Evolutionary conservation across 2,113 vertebrate genomes (phyloP).

Genomic region (Rana temporaria): DNA sequence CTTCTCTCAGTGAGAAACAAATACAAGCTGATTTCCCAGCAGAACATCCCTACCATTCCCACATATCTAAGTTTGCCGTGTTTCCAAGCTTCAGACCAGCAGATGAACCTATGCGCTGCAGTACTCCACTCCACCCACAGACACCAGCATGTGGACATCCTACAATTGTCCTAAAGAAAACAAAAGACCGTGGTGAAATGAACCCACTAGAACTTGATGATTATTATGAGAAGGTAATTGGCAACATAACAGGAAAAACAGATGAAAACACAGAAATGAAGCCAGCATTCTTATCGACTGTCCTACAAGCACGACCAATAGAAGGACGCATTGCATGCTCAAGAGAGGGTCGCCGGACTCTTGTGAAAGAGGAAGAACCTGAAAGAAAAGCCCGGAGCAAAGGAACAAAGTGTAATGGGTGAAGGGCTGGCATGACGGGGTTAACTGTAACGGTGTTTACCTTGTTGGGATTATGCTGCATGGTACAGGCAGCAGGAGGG

Average conservation of each 20-base stretch:
- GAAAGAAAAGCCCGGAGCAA: too few species aligned
- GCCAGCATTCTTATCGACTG: conserved; percentile 66
- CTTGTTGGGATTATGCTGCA: too few species aligned
- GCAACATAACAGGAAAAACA: too few species aligned
- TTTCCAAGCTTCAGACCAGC: conserved; percentile 74
- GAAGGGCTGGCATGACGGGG: too few species aligned
- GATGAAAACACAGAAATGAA: too few species aligned
- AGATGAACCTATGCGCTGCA: conserved; percentile 61
- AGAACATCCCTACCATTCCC: conserved; percentile 78
- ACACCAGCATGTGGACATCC: conserved; percentile 66
- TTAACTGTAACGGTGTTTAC: too few species aligned
- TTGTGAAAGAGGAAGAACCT: conserved; percentile 1
- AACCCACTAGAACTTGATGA: too few species aligned
- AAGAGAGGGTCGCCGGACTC: conserved; percentile 56
- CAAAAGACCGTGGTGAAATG: too few species aligned
- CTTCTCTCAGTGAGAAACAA: conserved; percentile 72
- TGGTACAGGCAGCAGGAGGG: too few species aligned
- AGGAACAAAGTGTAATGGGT: too few species aligned
- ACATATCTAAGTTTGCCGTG: conserved; percentile 73
- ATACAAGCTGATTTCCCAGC: conserved; percentile 63
- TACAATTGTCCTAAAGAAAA: conserved; percentile 69
- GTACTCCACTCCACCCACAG: conserved; percentile 64
- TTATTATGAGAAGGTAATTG: too few species aligned
- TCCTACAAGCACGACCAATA: conserved; percentile 66
- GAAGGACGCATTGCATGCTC: conserved; percentile 64